Evolutionary conservation across 2,113 vertebrate genomes (phyloP).

Genomic region (Eclectus roratus): DNA sequence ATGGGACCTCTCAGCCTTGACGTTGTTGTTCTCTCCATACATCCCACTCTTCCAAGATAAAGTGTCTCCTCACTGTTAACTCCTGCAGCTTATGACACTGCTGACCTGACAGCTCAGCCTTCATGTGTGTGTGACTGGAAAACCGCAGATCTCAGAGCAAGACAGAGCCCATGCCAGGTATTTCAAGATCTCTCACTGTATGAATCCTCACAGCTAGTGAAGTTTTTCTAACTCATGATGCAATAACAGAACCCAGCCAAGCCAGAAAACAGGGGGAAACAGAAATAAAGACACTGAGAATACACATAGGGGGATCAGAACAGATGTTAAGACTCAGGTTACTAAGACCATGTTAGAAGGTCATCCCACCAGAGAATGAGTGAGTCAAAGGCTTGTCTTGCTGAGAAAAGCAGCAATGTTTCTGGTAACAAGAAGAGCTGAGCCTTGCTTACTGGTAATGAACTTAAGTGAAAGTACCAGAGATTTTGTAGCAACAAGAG

Average conservation of each 20-base stretch:
- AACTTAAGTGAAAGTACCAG: neutral
- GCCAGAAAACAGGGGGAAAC: neutral
- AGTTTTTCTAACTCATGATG: neutral
- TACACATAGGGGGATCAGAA: neutral
- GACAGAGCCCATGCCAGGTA: neutral
- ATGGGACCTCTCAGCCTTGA: neutral
- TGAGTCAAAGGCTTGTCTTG: neutral
- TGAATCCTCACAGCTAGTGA: neutral
- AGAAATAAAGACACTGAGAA: neutral
- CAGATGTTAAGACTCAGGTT: neutral
- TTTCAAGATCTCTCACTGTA: neutral
- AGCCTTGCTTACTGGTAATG: neutral
- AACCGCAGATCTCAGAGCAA: neutral
- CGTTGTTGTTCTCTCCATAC: neutral
- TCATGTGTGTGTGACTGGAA: neutral
- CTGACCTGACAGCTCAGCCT: neutral
- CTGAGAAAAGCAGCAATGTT: neutral
- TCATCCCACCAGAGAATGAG: neutral
- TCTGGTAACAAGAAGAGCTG: neutral
- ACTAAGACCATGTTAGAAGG: neutral
- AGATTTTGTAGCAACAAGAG: neutral
- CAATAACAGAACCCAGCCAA: neutral
- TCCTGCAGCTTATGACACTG: neutral
- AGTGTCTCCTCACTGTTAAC: neutral
- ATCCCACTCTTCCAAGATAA: neutral